phyloP scores from a whole-genome alignment of 92 coral and sea anemone genomes.

The Desmophyllum pertusum region DNA sequence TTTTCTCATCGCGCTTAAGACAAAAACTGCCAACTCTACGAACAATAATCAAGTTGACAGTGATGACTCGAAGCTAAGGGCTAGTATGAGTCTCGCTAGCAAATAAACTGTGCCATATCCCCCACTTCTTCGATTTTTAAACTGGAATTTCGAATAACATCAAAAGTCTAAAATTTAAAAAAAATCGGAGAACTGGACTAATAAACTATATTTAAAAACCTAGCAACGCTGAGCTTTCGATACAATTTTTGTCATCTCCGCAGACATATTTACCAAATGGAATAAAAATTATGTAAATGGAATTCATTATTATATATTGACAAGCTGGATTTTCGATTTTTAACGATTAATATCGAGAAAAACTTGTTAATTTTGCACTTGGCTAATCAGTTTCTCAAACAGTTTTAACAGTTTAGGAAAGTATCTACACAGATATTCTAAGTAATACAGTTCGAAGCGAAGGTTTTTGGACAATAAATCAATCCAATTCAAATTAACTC shows the following conservation, averaged over 20 bases:
- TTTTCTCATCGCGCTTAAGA: slow-evolving; percentile 39
- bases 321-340: not conserved
- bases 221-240: not conserved
- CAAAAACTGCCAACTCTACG: not conserved
- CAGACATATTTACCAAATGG: not conserved
- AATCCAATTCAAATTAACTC: not conserved
- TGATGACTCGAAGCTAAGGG: not conserved
- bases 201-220: not conserved
- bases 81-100: not conserved
- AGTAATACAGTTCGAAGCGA: not conserved
- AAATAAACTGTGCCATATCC: too few species aligned
- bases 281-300: not conserved
- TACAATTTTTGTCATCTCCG: not conserved
- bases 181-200: not conserved
- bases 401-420: not conserved
- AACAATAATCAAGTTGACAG: slow-evolving; percentile 15
- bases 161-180: too few species aligned
- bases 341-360: not conserved
- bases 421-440: not conserved
- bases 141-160: too few species aligned
- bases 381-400: not conserved
- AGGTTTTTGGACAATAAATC: not conserved
- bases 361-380: not conserved
- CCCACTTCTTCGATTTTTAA: too few species aligned
- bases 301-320: not conserved